phyloP scores from a whole-genome alignment of 2,888 invertebrate genomes.

The Standfussiana lucernea region DNA sequence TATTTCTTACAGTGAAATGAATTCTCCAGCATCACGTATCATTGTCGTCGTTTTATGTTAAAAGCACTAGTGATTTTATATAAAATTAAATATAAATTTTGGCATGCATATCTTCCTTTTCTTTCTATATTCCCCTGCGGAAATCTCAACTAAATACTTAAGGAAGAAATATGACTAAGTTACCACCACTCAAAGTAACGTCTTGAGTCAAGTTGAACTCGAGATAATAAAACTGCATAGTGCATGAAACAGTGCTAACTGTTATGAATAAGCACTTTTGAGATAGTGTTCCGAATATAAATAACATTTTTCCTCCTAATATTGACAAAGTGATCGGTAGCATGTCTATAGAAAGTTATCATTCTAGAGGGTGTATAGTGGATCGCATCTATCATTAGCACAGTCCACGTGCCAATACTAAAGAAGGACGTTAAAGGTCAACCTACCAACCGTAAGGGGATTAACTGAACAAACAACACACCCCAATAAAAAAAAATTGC shows the following conservation, averaged over 20 bases:
- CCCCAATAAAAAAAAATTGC: neutral
- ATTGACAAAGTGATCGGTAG: too few relatives aligned
- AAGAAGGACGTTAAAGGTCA: neutral
- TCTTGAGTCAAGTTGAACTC: neutral
- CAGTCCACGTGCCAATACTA: neutral
- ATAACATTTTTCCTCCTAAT: neutral
- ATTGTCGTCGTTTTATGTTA: neutral
- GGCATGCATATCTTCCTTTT: neutral
- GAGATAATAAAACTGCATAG: neutral
- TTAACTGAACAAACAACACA: neutral
- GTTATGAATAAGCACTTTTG: neutral
- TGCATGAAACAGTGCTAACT: neutral
- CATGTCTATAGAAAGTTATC: neutral
- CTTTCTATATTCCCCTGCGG: neutral
- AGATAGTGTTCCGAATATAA: neutral
- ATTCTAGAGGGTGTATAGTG: neutral
- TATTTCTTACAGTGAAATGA: too few relatives aligned
- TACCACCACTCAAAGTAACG: too few relatives aligned
- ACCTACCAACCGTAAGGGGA: neutral
- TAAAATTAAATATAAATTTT: neutral
- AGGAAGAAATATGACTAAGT: too few relatives aligned
- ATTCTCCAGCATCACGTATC: neutral
- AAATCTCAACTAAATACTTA: neutral
- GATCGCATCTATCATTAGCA: neutral
- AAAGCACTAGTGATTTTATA: neutral